Base-by-base conservation (phyloP, 2,888 invertebrate species). In the Lochmaea crataegi region DNA sequence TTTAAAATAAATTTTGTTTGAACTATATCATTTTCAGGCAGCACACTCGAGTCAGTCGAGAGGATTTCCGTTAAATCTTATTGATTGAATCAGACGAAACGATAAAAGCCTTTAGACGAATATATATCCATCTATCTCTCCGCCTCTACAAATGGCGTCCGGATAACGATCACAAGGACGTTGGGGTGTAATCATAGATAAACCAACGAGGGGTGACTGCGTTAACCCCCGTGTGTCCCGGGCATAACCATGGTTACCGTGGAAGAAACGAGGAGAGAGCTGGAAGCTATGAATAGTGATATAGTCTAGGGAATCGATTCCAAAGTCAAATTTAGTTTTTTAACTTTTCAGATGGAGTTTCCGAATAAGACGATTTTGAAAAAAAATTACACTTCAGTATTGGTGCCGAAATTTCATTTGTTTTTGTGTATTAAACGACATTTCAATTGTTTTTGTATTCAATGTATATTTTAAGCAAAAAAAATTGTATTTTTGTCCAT, bases 161-260 rank as follows among this genome's bases (percentile, higher is more conserved):
- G 42, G 26, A 53, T 65, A 65, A 65, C 65, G 65, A 66, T 56
- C 66, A 66, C 66, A 41, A 66, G 66, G 66, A 56, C 56, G 56
- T 63, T 38, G 60, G n/a, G 38, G 16, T 41, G 22, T 66, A 66
- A 66, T 66, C 66, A 53, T 65, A 65, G 56, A 66, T 38, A 41
- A 41, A 26, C 41, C 14, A n/a, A 42, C 56, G 16, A 66, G 66
- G 56, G 56, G 10, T 10, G 53, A 16, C 58, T 18, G 1, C 16
- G 56, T 18, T 56, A 1, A 11, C 7, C 32, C 32, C 32, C 5
- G 7, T 32, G 32, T 32, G 32, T 32, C 58, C 58, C 58, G 58
- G 58, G 58, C 26, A 58, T 58, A 58, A 58, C 58, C 58, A 58
- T 58, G 58, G 58, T 58, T 58, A 58, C 58, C 58, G 26, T 58